Percentiles rank a stretch among this genome's conserved stretches.
phyloP scores from a whole-genome alignment of 1,140 invertebrate species.

The Pseudoatta argentina region DNA sequence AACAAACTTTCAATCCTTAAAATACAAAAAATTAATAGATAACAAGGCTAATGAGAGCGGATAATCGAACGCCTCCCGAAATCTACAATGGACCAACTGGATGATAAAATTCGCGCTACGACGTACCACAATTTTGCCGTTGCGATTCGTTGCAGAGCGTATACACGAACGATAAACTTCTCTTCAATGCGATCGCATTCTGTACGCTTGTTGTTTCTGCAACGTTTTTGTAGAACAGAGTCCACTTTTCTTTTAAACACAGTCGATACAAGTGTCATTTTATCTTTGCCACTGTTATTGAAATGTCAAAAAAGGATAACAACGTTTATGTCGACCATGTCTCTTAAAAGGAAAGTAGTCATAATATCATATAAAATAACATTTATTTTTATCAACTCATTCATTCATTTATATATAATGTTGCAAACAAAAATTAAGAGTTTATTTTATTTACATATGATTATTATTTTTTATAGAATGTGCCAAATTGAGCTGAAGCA shows the following conservation, averaged over 20 bases:
- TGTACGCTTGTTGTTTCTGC: not conserved
- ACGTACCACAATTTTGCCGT: conserved; percentile 87
- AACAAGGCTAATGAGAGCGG: too few species aligned
- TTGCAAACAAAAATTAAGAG: not conserved
- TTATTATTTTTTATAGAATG: conserved; percentile 88
- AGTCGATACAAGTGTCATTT: too few species aligned
- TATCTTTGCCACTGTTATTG: too few species aligned
- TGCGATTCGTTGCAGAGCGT: not conserved
- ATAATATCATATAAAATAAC: not conserved
- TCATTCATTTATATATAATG: not conserved
- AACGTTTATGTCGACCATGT: too few species aligned
- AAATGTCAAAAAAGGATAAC: too few species aligned
- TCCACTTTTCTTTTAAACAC: too few species aligned
- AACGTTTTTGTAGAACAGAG: not conserved
- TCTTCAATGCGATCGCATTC: not conserved
- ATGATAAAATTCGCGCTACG: conserved; percentile 94
- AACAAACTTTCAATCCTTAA: too few species aligned
- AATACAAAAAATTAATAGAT: too few species aligned
- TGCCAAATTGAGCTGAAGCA: conserved; percentile 95
- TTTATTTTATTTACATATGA: not conserved
- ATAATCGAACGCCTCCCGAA: conserved; percentile 76
- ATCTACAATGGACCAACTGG: conserved; percentile 94
- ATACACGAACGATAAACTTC: not conserved
- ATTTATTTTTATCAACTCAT: not conserved
- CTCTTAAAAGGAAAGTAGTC: too few species aligned